phyloP scores from a whole-genome alignment of 2,797 vertebrate species.

The Tapera naevia region DNA sequence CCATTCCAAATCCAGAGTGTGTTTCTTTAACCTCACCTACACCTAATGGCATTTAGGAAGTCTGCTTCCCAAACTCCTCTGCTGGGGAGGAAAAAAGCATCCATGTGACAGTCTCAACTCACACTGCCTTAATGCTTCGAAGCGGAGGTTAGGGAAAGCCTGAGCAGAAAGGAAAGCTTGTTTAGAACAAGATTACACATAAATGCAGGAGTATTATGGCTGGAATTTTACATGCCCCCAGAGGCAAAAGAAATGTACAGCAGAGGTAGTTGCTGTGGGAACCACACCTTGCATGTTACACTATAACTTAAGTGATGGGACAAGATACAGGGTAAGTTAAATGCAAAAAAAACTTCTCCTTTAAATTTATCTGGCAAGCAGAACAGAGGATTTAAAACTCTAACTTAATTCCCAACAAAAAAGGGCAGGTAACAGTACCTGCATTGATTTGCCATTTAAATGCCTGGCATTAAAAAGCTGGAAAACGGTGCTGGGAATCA shows the following conservation, averaged over 20 bases:
- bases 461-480: neutral
- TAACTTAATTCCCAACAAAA: neutral
- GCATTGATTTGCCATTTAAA: neutral
- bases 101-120: neutral
- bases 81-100: neutral
- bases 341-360: neutral
- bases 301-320: neutral
- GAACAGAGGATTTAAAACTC: neutral
- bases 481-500: neutral
- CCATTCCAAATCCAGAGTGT: neutral
- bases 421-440: neutral
- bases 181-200: neutral
- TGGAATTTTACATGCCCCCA: neutral
- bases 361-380: neutral
- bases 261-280: neutral
- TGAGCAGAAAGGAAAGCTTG: neutral
- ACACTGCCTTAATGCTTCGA: neutral
- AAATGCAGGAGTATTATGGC: neutral
- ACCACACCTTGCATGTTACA: neutral
- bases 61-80: neutral
- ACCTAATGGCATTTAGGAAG: neutral
- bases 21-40: neutral
- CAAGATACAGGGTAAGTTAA: neutral
- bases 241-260: neutral
- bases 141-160: accelerated